A percentile compares a stretch with the other conserved stretches of the same genome.
Conservation (phyloP, 2,888 invertebrate species). For the Sphaeridia pumilis region DNA sequence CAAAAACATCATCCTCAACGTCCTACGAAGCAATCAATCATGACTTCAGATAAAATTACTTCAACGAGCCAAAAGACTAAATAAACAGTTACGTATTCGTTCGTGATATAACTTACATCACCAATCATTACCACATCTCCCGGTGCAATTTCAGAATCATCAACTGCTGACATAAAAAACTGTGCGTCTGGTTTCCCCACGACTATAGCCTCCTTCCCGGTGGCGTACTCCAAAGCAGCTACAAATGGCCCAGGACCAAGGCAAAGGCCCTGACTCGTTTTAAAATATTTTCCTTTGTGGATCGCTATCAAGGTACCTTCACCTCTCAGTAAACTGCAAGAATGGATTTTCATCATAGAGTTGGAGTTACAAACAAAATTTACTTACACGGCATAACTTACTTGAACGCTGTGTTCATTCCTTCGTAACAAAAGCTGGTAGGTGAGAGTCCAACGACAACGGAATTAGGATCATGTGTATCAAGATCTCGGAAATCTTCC, state of each 20-base stretch:
- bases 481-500: constrained; percentile 58
- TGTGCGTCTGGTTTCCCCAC: constrained; percentile 63
- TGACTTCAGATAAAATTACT: background rate
- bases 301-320: constrained; percentile 62
- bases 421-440: constrained; percentile 58
- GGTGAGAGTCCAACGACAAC: constrained; percentile 71
- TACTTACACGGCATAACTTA: constrained; percentile 38
- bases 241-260: constrained; percentile 74
- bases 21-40: constrained; percentile 46
- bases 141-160: constrained; percentile 42
- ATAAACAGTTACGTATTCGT: no score
- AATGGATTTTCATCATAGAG: no score
- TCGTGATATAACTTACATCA: no score
- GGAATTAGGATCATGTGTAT: constrained; percentile 48
- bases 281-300: constrained; percentile 63
- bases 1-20: constrained; percentile 61
- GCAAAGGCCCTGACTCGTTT: constrained; percentile 48
- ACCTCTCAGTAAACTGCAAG: constrained; percentile 38
- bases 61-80: no score
- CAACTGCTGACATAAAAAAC: constrained; percentile 53
- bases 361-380: no score
- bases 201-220: constrained; percentile 52
- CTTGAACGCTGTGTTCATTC: constrained; percentile 61
- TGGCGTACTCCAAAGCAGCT: constrained; percentile 61
- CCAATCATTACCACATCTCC: constrained; percentile 64